A percentile compares a stretch with the other conserved stretches of the same genome.
phyloP scores from a whole-genome alignment of 2,113 vertebrate species.

The Todiramphus chloris region DNA sequence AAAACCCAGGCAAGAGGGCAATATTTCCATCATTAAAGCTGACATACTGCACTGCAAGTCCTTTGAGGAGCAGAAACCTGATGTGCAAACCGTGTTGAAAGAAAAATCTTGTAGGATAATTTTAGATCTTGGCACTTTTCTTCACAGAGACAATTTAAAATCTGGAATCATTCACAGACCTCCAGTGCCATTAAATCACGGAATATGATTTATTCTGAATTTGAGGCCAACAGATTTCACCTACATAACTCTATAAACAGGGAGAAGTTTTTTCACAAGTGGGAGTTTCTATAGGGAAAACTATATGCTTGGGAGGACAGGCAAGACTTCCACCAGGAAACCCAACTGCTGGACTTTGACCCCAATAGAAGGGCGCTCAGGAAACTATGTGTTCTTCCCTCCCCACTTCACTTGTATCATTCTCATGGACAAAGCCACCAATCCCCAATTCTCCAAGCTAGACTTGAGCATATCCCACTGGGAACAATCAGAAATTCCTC shows the following conservation, averaged over 20 bases:
- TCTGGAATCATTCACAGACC: background rate
- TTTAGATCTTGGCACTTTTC: background rate
- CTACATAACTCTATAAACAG: background rate
- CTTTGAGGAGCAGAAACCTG: background rate
- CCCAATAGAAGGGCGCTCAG: background rate
- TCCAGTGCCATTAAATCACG: background rate
- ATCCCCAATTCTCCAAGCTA: background rate
- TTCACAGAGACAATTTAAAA: background rate
- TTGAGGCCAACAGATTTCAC: background rate
- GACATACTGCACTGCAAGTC: background rate
- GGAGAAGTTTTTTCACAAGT: background rate
- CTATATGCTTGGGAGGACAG: background rate
- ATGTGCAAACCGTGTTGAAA: background rate
- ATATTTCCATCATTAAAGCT: slow-evolving; percentile 27
- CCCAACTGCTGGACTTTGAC: background rate
- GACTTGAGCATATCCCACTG: background rate
- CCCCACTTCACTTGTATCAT: background rate
- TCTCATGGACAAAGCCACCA: background rate
- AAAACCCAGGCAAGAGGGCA: slow-evolving; percentile 2
- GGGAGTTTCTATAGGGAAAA: background rate
- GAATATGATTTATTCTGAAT: slow-evolving; percentile 2
- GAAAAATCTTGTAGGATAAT: background rate
- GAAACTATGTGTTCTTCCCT: background rate
- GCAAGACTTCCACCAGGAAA: background rate
- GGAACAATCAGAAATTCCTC: background rate